Base-by-base conservation (phyloP, 1,140 invertebrate species). In the Cydia splendana region DNA sequence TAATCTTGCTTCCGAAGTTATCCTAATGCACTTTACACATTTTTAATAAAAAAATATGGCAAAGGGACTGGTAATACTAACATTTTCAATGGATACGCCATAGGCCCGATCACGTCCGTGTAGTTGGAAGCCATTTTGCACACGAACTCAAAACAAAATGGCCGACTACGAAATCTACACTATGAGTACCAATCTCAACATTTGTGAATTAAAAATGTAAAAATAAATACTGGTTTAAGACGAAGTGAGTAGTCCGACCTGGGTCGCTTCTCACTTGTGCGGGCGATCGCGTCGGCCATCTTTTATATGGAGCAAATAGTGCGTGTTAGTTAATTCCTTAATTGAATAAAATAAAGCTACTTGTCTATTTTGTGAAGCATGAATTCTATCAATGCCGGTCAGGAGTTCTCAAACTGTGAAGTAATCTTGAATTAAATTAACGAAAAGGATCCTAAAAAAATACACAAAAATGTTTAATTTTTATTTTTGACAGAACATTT, bases 211-310 rank as follows among this genome's bases (percentile, higher is more conserved):
- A 45, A 80, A 79, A 84, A 78, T 77, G 4, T 48, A 48, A 48
- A 73, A 80, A 78, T 78, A 77, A 38, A 53, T 73, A 76, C 75
- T 76, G 75, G 69, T 42, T 20, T 62, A 71, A 28, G 88, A 91
- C 90, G 89, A 93, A 93, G 91, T 92, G 91, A 92, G 91, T 91
- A 93, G 90, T 92, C 87, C 90, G 91, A 93, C 91, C 80, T 77
- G 69, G 79, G 91, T 91, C 91, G 91, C 90, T 93, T 93, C 89
- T 92, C 91, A 93, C 91, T 89, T 93, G 91, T 90, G 88, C 34
- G 78, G 34, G 74, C 6, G 38, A 30, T 15, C 34, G 71, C 45
- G 15, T 65, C 15, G 48, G 74, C 78, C 79, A 48, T 77, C 80
- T 89, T 91, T 88, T 93, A 91, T 93, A 93, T 89, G 75, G 79